These are phyloP conservation scores for Lepus timidus DNA, from an alignment of 2,113 vertebrate species.

Conservation along the genomic window DNA sequence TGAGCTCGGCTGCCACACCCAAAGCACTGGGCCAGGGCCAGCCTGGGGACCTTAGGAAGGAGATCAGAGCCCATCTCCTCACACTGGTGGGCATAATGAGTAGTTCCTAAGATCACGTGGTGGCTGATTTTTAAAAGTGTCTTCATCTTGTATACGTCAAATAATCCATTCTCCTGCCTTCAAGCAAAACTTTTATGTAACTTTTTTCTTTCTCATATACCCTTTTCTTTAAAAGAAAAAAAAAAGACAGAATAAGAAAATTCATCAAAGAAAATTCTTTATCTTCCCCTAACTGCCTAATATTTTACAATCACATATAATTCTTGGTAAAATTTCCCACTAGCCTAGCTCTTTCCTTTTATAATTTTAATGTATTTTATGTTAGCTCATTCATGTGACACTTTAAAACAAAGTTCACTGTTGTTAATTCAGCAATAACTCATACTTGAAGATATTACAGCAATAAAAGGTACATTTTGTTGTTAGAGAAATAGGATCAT, in stretches of 20 bases:
- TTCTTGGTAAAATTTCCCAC: slow-evolving; percentile 29
- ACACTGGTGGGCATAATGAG: neutral
- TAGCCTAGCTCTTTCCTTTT: slow-evolving; percentile 12
- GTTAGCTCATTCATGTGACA: slow-evolving; percentile 31
- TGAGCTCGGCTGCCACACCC: neutral
- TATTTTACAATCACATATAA: slow-evolving; percentile 37
- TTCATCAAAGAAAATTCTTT: slow-evolving; percentile 57
- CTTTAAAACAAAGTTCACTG: slow-evolving; percentile 35
- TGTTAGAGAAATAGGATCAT: neutral
- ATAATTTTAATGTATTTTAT: slow-evolving; percentile 9
- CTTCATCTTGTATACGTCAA: slow-evolving; percentile 56
- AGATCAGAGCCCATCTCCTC: slow-evolving; percentile 7
- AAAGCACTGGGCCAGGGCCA: neutral
- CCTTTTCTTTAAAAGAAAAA: slow-evolving; percentile 54
- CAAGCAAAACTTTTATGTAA: slow-evolving; percentile 64
- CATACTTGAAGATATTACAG: slow-evolving; percentile 11
- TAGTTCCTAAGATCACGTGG: neutral
- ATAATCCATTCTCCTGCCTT: slow-evolving; percentile 42
- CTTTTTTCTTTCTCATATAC: neutral
- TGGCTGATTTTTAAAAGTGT: slow-evolving; percentile 29
- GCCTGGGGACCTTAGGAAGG: neutral
- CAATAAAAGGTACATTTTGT: neutral
- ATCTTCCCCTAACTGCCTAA: slow-evolving; percentile 47
- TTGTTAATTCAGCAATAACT: slow-evolving; percentile 14
- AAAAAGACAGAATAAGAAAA: slow-evolving; percentile 42